Evolutionary conservation across 1,140 invertebrate species (phyloP), one percentile per base, ranked within the genome.

Genomic region (Propsilocerus akamusi): DNA sequence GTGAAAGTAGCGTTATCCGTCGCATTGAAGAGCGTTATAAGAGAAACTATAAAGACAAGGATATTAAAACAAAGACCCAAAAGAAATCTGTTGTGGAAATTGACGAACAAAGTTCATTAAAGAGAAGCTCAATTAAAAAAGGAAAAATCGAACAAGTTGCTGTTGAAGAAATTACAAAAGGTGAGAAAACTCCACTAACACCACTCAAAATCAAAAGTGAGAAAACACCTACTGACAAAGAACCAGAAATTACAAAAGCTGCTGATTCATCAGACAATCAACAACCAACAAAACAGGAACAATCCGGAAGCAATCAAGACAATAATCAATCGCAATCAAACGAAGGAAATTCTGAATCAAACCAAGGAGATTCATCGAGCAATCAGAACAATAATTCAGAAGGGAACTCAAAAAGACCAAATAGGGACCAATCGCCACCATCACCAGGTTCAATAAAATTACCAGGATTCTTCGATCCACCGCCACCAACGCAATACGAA

Each of bases 391-490:
- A 10, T 20, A 41, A 20, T 7, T 8, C 8, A n/a, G 12, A n/a
- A 20, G n/a, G n/a, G 6, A 20, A 41, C 22, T 5, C 17, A 10
- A 26, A 51, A 46, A 47, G 4, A 26, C 32, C 23, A 4, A 34
- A 26, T n/a, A 23, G 17, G 6, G 14, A 8, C 26, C 22, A 12
- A 11, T 25, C 26, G 22, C 37, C 37, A 10, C 41, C 41, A 20
- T 7, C 10, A 46, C 24, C 49, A 24, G 34, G 34, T 5, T 41
- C 34, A 7, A 41, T 41, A 20, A 51, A 51, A 46, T 25, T 65
- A 60, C 63, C 63, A 47, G 63, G 63, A 56, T 65, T 65, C 37
- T 63, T 65, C 52, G 56, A 64, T 58, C 63, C 63, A 53, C 58
- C 65, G 52, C 63, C 63, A 54, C 56, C 55, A 50, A 58, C 65